A percentile compares a stretch with the other conserved stretches of the same genome.
These are phyloP conservation scores for Columbina picui DNA, from an alignment of 2,113 vertebrate species.

Conservation along the genomic window DNA sequence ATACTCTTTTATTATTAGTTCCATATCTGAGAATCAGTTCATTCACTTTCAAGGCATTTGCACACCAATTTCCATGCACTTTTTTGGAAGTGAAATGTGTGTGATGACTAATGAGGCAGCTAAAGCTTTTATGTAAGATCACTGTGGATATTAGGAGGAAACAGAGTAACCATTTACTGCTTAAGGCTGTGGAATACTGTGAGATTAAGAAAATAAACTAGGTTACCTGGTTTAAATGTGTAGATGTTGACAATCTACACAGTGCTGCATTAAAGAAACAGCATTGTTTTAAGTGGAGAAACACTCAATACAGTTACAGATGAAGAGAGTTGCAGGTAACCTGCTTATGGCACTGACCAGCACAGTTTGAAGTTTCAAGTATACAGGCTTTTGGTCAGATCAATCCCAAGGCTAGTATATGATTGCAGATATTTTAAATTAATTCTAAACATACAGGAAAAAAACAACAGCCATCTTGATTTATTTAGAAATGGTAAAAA, in stretches of 20 bases:
- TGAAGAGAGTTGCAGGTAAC: neutral
- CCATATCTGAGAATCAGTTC: neutral
- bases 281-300: neutral
- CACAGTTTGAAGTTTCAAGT: neutral
- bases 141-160: neutral
- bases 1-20: conserved; percentile 10
- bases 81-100: neutral
- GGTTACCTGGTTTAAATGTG: neutral
- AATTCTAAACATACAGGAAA: neutral
- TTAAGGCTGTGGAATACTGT: neutral
- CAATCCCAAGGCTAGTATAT: neutral
- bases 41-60: conserved; percentile 13
- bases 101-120: neutral
- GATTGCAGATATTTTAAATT: neutral
- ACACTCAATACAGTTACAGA: neutral
- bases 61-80: neutral
- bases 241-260: neutral
- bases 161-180: neutral
- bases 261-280: neutral
- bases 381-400: neutral
- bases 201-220: neutral
- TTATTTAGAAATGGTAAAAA: neutral
- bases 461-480: neutral
- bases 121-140: neutral
- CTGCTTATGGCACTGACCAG: neutral